Base-by-base conservation (phyloP, 2,113 vertebrate genomes). In the Todiramphus saurophagus region DNA sequence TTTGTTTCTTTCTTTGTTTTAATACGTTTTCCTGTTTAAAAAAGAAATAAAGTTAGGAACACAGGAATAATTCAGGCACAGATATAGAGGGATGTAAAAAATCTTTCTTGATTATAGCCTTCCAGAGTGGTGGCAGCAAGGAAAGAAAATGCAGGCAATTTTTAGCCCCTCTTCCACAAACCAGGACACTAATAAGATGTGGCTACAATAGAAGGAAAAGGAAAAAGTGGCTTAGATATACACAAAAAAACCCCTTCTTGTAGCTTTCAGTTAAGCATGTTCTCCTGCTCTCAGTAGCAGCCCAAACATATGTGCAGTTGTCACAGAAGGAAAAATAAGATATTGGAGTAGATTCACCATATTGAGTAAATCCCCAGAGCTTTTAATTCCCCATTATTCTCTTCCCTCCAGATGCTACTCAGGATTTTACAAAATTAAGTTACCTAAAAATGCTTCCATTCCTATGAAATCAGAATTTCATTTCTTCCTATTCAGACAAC, bases 401-500 rank as follows among this genome's bases (percentile, higher is more conserved):
- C 93, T 93, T 97, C 75, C 87, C 93, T 97, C 91, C 95, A 97
- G 91, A 93, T 92, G 83, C 70, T 95, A 89, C 74, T 95, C 83
- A 93, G 96, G 96, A 98, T 97, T 97, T 97, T 80, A 98, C 91
- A 94, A 94, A 94, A 97, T 92, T 97, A 91, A 98, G 96, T 98
- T 97, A 97, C 94, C 97, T 98, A 94, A 97, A 95, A 98, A 97
- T 96, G 23, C 25, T 96, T 97, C 96, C 66, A 87, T 93, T 97
- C 82, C 67, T 90, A 63, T 81, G 89, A 95, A 88, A 77, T n/a
- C 43, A 44, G 83, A 95, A 91, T 95, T 81, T 94, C 43, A 87
- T 90, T 90, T 95, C n/a, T 69, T 88, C 67, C 31, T 85, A 95
- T 92, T 90, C 85, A 89, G 70, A 85, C 80, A 96, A 75, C 83